A percentile compares a stretch with the other conserved stretches of the same genome.
These are phyloP conservation scores for Ellobium chinense DNA, from an alignment of 2,888 invertebrate genomes.

Conservation along the genomic window DNA sequence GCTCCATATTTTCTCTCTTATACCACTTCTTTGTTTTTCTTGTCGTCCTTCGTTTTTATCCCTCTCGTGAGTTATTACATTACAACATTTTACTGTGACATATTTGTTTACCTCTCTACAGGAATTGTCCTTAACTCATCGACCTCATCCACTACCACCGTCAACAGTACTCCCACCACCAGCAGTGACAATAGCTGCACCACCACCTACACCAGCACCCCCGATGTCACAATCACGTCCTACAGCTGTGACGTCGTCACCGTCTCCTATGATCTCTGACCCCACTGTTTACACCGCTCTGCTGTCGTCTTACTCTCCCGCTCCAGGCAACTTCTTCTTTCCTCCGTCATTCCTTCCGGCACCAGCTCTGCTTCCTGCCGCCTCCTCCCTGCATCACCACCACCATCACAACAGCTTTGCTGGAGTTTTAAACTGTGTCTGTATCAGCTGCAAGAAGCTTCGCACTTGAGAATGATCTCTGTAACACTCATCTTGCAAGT, in stretches of 20 bases:
- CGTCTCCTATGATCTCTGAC: constrained; percentile 1
- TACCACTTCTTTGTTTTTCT: background rate
- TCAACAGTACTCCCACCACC: background rate
- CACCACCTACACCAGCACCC: constrained; percentile 3
- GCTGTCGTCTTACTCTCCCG: background rate
- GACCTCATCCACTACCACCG: constrained; percentile 5
- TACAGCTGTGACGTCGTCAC: background rate
- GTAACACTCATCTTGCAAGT: too few species aligned
- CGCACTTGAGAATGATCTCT: too few species aligned
- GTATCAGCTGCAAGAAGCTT: too few species aligned
- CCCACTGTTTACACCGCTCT: constrained; percentile 11
- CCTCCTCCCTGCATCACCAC: constrained; percentile 5
- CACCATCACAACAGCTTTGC: too few species aligned
- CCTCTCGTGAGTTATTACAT: background rate
- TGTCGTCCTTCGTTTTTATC: too few species aligned
- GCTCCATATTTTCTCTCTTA: background rate
- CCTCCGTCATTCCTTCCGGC: constrained; percentile 23
- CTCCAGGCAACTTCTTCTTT: background rate
- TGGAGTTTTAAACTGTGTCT: too few species aligned
- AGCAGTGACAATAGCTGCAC: background rate
- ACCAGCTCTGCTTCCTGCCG: constrained; percentile 18
- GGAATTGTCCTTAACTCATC: constrained; percentile 9
- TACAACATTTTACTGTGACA: background rate
- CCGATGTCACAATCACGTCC: background rate
- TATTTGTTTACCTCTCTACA: background rate